Percentiles rank a stretch among this genome's conserved stretches.
Conservation (phyloP, 2,797 vertebrate species). For the Aulostomus chinensis region DNA sequence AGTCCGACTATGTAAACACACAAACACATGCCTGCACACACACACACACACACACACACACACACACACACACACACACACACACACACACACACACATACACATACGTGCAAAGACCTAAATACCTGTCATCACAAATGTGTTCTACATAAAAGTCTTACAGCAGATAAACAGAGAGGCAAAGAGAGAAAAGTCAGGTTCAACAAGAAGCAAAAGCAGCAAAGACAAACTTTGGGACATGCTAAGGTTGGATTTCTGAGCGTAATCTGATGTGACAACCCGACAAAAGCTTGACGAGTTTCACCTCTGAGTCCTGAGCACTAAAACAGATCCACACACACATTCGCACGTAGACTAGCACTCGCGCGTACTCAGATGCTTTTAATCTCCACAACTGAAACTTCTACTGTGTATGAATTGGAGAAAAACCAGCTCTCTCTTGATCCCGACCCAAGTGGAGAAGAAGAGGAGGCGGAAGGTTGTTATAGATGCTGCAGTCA, state of each 20-base stretch:
- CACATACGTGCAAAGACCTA: background rate
- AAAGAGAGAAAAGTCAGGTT: background rate
- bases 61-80: slow-evolving; percentile 26
- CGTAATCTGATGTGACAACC: slow-evolving; percentile 64
- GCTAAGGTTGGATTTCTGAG: slow-evolving; percentile 41
- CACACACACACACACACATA: slow-evolving; percentile 7
- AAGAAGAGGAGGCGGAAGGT: slow-evolving; percentile 1
- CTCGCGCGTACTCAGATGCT: slow-evolving; percentile 48
- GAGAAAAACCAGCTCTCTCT: slow-evolving; percentile 42
- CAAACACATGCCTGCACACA: slow-evolving; percentile 21
- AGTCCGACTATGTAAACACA: slow-evolving; percentile 8
- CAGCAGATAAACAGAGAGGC: slow-evolving; percentile 1
- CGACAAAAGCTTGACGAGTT: slow-evolving; percentile 53
- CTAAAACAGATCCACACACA: slow-evolving; percentile 51
- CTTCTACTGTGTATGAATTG: slow-evolving; percentile 39
- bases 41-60: slow-evolving; percentile 10
- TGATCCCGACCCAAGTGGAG: slow-evolving; percentile 40
- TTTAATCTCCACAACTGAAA: slow-evolving; percentile 49
- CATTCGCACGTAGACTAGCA: slow-evolving; percentile 25
- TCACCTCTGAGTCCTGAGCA: slow-evolving; percentile 53
- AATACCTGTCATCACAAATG: slow-evolving; percentile 14
- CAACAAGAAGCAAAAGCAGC: slow-evolving; percentile 10
- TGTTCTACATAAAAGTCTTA: slow-evolving; percentile 8
- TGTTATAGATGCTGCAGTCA: slow-evolving; percentile 26
- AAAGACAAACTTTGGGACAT: slow-evolving; percentile 39